These are phyloP conservation scores for Planococcus citri DNA, from an alignment of 1,140 invertebrate genomes.

Conservation along the genomic window DNA sequence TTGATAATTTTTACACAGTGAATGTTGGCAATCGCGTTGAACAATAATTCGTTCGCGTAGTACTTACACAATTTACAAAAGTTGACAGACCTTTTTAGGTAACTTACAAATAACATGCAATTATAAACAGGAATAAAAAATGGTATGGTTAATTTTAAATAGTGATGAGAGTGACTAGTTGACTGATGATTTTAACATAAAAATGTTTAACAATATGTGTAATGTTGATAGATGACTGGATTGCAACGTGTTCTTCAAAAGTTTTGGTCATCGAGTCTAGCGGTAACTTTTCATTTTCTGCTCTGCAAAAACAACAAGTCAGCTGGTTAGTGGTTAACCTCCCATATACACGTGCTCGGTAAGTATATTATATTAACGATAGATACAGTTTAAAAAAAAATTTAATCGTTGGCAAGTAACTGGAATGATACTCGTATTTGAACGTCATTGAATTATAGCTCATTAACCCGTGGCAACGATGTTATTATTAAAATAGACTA, in stretches of 20 bases:
- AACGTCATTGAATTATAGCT: background rate
- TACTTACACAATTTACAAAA: background rate
- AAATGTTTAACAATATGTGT: background rate
- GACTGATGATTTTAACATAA: slow-evolving; percentile 17
- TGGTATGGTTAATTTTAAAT: slow-evolving; percentile 6
- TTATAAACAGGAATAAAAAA: background rate
- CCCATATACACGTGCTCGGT: too few species aligned
- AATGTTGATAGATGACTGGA: background rate
- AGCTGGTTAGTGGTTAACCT: too few species aligned
- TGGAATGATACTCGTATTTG: background rate
- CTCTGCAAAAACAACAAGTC: background rate
- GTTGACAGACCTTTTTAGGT: background rate
- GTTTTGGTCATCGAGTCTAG: background rate
- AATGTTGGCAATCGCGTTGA: background rate
- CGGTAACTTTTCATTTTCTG: background rate
- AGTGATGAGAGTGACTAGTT: slow-evolving; percentile 16
- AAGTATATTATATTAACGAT: too few species aligned
- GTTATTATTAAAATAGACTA: background rate
- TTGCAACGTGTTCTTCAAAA: background rate
- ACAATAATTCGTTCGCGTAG: background rate
- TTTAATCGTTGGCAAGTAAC: background rate
- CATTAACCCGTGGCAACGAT: background rate
- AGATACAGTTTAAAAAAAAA: background rate
- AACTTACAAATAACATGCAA: background rate
- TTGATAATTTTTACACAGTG: background rate